These are phyloP conservation scores for Sminthurides bifidus DNA, from an alignment of 1,140 invertebrate genomes.

Conservation along the genomic window DNA sequence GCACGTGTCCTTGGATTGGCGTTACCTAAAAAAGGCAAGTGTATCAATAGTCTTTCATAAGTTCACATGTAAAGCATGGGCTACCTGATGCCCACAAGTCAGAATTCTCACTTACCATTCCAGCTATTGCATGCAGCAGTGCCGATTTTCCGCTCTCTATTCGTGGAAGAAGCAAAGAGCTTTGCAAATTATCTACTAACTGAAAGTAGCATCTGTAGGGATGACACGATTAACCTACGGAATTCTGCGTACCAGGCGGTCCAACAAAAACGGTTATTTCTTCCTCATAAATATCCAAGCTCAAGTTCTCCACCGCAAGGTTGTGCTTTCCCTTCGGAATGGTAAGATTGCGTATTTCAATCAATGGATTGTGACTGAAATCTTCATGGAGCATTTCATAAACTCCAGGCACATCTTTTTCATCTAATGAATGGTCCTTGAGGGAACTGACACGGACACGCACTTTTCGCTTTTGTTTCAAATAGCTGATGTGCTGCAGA, in stretches of 20 bases:
- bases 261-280: conserved; percentile 26
- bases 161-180: neutral
- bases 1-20: conserved; percentile 13
- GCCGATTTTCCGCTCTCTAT: conserved; percentile 17
- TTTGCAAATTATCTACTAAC: neutral
- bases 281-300: conserved; percentile 17
- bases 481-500: no score
- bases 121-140: conserved; percentile 15
- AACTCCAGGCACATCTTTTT: conserved; percentile 11
- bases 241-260: conserved; percentile 7
- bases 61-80: neutral
- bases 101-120: conserved; percentile 9
- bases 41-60: no score
- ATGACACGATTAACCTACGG: no score
- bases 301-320: conserved; percentile 17
- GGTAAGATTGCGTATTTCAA: conserved; percentile 9
- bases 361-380: neutral
- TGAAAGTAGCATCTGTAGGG: no score
- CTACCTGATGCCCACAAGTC: neutral
- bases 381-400: conserved; percentile 12
- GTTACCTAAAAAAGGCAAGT: neutral
- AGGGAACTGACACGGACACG: conserved; percentile 3
- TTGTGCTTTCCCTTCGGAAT: conserved; percentile 18
- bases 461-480: neutral
- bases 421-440: neutral